Evolutionary conservation across 2,113 vertebrate genomes (phyloP).

Genomic region (Noturus placidus): DNA sequence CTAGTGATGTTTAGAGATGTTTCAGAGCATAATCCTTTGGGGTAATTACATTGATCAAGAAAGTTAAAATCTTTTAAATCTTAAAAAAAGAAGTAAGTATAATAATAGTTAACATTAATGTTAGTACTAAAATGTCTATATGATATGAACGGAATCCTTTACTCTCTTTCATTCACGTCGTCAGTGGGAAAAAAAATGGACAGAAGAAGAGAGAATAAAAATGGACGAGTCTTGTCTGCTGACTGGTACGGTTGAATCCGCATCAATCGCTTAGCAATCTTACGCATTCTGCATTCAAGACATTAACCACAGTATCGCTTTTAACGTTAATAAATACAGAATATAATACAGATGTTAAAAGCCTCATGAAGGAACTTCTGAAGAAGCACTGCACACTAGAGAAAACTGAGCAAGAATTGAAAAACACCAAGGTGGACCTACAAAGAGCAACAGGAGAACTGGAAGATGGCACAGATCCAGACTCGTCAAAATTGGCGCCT

Average conservation of each 20-base stretch:
- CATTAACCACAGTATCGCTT: background rate
- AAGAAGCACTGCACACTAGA: background rate
- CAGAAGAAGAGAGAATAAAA: constrained; percentile 27
- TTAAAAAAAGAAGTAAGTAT: background rate
- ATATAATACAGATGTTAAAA: constrained; percentile 15
- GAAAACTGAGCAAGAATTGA: background rate
- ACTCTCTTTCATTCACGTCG: background rate
- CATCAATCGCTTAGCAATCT: background rate
- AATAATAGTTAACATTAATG: background rate
- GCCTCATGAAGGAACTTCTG: constrained; percentile 1
- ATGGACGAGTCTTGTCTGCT: constrained; percentile 28
- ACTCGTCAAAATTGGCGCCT: background rate
- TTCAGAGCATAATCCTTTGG: background rate
- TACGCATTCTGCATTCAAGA: background rate
- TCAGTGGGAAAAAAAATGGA: constrained; percentile 29
- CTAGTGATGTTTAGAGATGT: background rate
- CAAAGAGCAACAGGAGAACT: background rate
- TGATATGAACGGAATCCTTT: background rate
- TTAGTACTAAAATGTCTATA: background rate
- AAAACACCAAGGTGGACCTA: background rate
- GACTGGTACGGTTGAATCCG: background rate
- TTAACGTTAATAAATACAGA: background rate
- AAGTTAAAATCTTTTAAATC: background rate
- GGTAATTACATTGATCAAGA: background rate
- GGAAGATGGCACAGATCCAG: too few species aligned